A percentile compares a stretch with the other conserved stretches of the same genome.
Evolutionary conservation across 1,140 invertebrate genomes (phyloP).

Genomic region (Drosophila busckii): DNA sequence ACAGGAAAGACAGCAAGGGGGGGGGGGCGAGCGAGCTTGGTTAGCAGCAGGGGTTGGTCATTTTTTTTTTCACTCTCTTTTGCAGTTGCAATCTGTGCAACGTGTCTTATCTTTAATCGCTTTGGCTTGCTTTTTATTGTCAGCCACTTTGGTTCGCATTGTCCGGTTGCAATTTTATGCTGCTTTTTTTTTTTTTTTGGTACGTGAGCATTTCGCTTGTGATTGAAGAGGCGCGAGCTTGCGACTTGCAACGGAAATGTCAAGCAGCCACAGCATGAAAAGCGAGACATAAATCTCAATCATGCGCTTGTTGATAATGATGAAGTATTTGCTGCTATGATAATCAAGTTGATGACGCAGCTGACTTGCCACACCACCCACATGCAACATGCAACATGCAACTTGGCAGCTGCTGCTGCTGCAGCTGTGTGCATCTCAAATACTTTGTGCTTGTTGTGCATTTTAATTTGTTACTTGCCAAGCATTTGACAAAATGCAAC

Average conservation of each 20-base stretch:
- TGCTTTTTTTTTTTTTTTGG: slow-evolving; percentile 24
- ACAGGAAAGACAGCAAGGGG: not conserved
- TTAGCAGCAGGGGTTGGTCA: not conserved
- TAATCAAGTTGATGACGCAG: slow-evolving; percentile 37
- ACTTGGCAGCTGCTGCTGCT: slow-evolving; percentile 17
- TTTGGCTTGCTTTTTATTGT: slow-evolving; percentile 60
- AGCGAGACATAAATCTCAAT: slow-evolving; percentile 73
- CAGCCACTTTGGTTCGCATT: slow-evolving; percentile 59
- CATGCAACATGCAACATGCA: slow-evolving; percentile 27
- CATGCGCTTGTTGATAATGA: slow-evolving; percentile 27
- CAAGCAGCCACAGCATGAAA: slow-evolving; percentile 63
- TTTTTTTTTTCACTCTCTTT: slow-evolving; percentile 7
- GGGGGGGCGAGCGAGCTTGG: not conserved
- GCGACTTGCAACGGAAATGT: slow-evolving; percentile 71
- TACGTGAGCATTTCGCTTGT: slow-evolving; percentile 64
- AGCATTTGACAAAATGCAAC: slow-evolving; percentile 60
- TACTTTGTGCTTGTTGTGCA: slow-evolving; percentile 58
- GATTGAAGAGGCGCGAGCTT: slow-evolving; percentile 50
- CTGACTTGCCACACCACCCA: slow-evolving; percentile 44
- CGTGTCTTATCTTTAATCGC: slow-evolving; percentile 71
- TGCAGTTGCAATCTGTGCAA: slow-evolving; percentile 42
- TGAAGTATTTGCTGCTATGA: slow-evolving; percentile 19
- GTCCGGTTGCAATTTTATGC: slow-evolving; percentile 14
- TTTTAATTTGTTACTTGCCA: slow-evolving; percentile 3
- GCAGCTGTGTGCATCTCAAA: slow-evolving; percentile 52